Conservation (phyloP, 2,888 invertebrate species). For the Tolmerus cingulatus region DNA sequence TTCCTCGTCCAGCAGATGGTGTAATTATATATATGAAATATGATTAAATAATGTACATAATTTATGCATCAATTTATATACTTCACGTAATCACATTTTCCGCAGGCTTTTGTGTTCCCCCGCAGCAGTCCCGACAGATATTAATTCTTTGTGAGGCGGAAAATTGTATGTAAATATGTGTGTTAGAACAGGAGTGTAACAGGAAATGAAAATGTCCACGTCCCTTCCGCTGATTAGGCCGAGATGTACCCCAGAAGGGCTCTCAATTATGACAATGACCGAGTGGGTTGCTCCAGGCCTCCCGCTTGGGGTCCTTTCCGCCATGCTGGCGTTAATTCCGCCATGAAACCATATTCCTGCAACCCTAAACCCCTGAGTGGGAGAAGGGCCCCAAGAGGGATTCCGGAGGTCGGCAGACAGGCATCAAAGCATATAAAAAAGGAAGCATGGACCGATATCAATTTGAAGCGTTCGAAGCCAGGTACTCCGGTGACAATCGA, state of each 20-base stretch:
- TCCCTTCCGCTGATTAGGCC: not conserved
- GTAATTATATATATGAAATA: not conserved
- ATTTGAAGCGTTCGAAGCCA: not conserved
- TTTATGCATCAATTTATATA: not conserved
- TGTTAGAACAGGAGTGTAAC: not conserved
- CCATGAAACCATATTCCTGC: not conserved
- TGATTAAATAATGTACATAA: not conserved
- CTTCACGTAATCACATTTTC: not conserved
- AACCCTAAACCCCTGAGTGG: not conserved
- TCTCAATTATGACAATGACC: not conserved
- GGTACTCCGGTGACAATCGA: not conserved
- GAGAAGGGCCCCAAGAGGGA: not conserved
- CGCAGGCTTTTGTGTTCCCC: not conserved
- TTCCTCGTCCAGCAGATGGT: not conserved
- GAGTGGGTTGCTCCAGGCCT: not conserved
- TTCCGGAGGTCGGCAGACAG: not conserved
- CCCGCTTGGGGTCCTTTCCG: not conserved
- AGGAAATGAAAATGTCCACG: not conserved
- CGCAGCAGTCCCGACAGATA: not conserved
- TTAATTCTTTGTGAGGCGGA: not conserved
- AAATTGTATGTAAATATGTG: not conserved
- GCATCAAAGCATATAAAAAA: not conserved
- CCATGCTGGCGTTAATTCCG: not conserved
- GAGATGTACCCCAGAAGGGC: not conserved
- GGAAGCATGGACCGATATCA: not conserved